A percentile compares a stretch with the other conserved stretches of the same genome.
Conservation (phyloP, 2,797 vertebrate genomes). For the Eutrigla gurnardus region DNA sequence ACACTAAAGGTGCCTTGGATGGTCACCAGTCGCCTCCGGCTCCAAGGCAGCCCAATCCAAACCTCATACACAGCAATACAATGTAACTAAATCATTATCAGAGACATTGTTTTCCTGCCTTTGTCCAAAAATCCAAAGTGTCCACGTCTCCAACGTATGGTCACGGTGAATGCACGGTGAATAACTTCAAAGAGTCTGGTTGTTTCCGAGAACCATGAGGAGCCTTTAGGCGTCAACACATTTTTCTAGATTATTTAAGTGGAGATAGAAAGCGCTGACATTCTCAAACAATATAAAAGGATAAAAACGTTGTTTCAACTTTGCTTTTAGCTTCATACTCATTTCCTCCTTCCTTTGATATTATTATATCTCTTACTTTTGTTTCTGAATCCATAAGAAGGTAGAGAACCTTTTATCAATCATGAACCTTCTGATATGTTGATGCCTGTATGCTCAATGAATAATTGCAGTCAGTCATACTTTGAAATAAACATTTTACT, state of each 20-base stretch:
- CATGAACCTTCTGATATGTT: neutral
- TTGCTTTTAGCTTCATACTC: neutral
- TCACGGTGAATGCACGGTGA: neutral
- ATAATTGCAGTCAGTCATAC: neutral
- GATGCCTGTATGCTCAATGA: neutral
- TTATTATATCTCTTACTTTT: neutral
- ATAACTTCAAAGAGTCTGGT: neutral
- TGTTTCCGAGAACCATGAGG: neutral
- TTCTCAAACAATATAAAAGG: neutral
- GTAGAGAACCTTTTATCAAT: neutral
- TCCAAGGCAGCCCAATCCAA: neutral
- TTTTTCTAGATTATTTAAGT: neutral
- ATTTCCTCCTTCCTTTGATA: neutral
- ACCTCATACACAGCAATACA: neutral
- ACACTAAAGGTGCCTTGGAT: neutral
- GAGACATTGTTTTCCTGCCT: neutral
- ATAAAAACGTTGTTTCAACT: conserved; percentile 5
- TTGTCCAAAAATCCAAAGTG: too few species aligned
- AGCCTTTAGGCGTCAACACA: conserved; percentile 7
- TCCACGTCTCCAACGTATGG: too few species aligned
- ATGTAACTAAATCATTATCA: neutral
- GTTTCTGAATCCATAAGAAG: neutral
- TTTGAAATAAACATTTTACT: neutral
- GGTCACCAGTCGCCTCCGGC: neutral
- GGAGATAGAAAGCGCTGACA: conserved; percentile 17